phyloP scores from a whole-genome alignment of 2,888 invertebrate genomes.

The Drosophila differens region DNA sequence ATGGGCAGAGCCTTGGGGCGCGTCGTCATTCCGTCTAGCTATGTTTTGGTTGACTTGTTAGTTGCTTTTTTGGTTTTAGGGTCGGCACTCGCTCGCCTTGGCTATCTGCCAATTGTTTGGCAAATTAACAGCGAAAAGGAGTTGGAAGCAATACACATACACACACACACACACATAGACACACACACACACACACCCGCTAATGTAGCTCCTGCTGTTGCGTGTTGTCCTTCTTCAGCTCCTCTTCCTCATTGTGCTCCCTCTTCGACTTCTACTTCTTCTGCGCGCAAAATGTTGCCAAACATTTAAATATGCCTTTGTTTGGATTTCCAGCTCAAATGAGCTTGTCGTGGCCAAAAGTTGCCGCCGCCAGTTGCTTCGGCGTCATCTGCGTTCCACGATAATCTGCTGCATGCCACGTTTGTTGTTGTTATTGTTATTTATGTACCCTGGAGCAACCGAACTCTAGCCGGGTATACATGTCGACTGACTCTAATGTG shows the following conservation, averaged over 20 bases:
- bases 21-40: conserved; percentile 78
- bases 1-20: conserved; percentile 58
- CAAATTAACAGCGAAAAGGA: conserved; percentile 80
- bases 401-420: conserved; percentile 53
- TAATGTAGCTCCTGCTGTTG: conserved; percentile 33
- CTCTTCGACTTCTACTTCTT: conserved; percentile 19
- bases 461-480: conserved; percentile 8
- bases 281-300: conserved; percentile 59
- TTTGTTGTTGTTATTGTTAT: conserved; percentile 25
- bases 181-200: conserved; percentile 7
- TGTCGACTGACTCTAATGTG: background rate
- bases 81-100: conserved; percentile 56
- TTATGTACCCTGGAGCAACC: conserved; percentile 27
- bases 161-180: conserved; percentile 14
- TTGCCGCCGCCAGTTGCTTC: conserved; percentile 51
- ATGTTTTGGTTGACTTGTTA: conserved; percentile 71
- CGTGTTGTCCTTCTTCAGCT: conserved; percentile 27
- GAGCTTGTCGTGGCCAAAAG: conserved; percentile 62
- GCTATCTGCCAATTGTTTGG: conserved; percentile 81
- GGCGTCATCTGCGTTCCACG: conserved; percentile 48
- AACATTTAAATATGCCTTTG: conserved; percentile 81
- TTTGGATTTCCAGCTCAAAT: conserved; percentile 73
- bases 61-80: conserved; percentile 45
- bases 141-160: conserved; percentile 44
- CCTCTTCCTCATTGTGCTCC: background rate